Evolutionary conservation across 2,113 vertebrate genomes (phyloP).

Genomic region (Cisticola juncidis): DNA sequence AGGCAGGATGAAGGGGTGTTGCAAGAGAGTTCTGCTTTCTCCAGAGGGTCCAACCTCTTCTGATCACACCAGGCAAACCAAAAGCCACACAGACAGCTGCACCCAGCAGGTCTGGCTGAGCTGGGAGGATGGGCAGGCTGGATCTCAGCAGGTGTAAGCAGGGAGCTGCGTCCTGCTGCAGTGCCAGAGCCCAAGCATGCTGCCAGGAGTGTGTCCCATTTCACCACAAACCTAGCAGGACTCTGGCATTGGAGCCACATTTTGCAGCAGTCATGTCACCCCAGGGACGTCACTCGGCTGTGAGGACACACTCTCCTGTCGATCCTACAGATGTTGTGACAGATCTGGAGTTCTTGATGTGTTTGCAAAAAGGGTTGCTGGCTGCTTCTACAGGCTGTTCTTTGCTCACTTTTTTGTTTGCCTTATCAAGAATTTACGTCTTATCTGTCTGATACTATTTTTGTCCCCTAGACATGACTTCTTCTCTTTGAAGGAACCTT

Average conservation of each 20-base stretch:
- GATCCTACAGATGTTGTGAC: fast-evolving
- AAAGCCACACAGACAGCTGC: background rate
- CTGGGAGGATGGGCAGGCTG: background rate
- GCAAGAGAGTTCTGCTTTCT: background rate
- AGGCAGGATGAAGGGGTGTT: background rate
- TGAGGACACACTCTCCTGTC: fast-evolving
- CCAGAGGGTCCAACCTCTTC: fast-evolving
- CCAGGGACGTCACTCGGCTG: fast-evolving
- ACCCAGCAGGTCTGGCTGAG: background rate
- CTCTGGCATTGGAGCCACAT: fast-evolving
- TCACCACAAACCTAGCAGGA: background rate
- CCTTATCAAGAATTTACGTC: background rate
- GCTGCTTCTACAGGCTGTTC: background rate
- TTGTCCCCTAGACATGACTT: background rate
- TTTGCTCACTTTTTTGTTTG: background rate
- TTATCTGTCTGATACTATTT: background rate
- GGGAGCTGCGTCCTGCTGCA: fast-evolving
- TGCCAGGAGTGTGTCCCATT: fast-evolving
- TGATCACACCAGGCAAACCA: background rate
- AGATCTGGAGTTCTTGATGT: background rate
- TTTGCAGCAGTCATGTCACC: background rate
- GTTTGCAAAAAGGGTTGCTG: background rate
- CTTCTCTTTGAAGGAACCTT: background rate
- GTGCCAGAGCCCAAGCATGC: background rate
- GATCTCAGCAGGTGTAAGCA: background rate